Evolutionary conservation across 1,140 invertebrate species (phyloP).

Genomic region (Drosophila hydei): DNA sequence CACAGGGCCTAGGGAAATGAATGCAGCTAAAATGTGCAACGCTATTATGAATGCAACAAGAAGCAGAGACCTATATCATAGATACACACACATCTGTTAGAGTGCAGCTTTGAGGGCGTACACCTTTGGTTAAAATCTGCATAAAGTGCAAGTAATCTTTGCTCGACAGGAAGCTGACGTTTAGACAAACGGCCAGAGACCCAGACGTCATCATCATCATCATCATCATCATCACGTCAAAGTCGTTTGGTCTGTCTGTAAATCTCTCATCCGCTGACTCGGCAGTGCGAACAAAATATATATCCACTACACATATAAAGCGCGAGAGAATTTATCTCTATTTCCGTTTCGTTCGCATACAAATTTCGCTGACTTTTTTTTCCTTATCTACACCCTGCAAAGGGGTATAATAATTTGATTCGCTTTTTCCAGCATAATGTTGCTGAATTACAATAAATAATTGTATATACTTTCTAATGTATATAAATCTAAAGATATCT

Average conservation of each 20-base stretch:
- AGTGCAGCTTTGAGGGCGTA: slow-evolving; percentile 14
- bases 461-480: background rate
- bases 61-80: background rate
- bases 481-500: background rate
- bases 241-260: slow-evolving; percentile 54
- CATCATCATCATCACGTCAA: slow-evolving; percentile 28
- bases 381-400: slow-evolving; percentile 15
- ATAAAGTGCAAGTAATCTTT: slow-evolving; percentile 73
- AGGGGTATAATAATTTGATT: background rate
- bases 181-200: slow-evolving; percentile 71
- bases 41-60: slow-evolving; percentile 24
- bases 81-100: background rate
- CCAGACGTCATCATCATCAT: slow-evolving; percentile 46
- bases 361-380: slow-evolving; percentile 52
- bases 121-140: slow-evolving; percentile 50
- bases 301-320: slow-evolving; percentile 13
- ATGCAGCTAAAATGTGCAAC: slow-evolving; percentile 16
- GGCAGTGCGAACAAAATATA: slow-evolving; percentile 53
- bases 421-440: too few relatives aligned
- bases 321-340: slow-evolving; percentile 75
- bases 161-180: slow-evolving; percentile 72
- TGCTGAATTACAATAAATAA: too few relatives aligned
- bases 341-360: slow-evolving; percentile 79
- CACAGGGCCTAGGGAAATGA: slow-evolving; percentile 28
- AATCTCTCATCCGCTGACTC: slow-evolving; percentile 73